A percentile compares a stretch with the other conserved stretches of the same genome.
Evolutionary conservation across 2,113 vertebrate genomes (phyloP).

Genomic region (Pangasianodon hypophthalmus): DNA sequence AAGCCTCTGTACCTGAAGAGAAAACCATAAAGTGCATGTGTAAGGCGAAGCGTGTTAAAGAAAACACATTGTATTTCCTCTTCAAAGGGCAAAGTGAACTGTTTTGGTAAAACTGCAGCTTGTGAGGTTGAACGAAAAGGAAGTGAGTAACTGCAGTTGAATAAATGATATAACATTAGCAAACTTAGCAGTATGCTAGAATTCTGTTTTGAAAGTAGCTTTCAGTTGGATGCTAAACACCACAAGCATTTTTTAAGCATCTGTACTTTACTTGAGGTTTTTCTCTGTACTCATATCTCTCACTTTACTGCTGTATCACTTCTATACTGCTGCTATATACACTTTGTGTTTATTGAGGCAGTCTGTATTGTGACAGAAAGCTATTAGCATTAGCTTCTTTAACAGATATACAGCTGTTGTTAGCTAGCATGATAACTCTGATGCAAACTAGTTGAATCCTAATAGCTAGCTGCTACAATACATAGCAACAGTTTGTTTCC

Average conservation of each 20-base stretch:
- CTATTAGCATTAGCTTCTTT: not conserved
- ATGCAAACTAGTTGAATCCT: not conserved
- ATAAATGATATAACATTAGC: not conserved
- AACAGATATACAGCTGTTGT: not conserved
- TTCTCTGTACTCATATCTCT: not conserved
- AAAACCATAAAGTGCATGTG: not conserved
- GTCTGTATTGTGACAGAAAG: not conserved
- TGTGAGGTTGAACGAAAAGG: not conserved
- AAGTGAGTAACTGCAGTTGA: not conserved
- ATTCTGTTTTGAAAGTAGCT: not conserved
- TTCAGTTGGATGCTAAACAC: not conserved
- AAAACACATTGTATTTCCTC: not conserved
- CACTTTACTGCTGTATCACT: too few species aligned
- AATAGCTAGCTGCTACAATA: not conserved
- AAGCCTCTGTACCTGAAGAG: slow-evolving; percentile 84
- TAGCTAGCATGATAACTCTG: not conserved
- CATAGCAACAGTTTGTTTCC: not conserved
- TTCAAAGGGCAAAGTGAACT: not conserved
- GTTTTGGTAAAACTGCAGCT: not conserved
- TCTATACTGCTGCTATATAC: not conserved
- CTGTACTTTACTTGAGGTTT: not conserved
- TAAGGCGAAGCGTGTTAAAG: not conserved
- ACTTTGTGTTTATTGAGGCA: not conserved
- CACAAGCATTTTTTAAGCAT: not conserved
- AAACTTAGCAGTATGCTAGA: not conserved